Evolutionary conservation across 2,113 vertebrate species (phyloP).

Genomic region (Nematolebias whitei): DNA sequence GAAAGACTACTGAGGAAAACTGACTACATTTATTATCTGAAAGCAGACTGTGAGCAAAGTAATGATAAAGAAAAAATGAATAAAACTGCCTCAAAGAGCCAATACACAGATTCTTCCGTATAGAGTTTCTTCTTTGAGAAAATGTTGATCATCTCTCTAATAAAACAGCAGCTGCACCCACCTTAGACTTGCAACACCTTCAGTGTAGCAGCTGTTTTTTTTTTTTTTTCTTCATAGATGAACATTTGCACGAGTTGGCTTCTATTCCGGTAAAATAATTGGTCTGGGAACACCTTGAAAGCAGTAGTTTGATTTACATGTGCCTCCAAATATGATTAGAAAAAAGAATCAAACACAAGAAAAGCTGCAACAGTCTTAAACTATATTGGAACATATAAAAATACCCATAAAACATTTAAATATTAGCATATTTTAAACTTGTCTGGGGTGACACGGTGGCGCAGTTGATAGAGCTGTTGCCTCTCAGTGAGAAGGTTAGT

Average conservation of each 20-base stretch:
- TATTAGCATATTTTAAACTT: too few species aligned
- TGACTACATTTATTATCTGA: slow-evolving; percentile 36
- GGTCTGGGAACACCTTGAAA: background rate
- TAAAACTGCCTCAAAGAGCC: slow-evolving; percentile 18
- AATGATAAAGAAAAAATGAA: slow-evolving; percentile 32
- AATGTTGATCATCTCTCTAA: slow-evolving; percentile 17
- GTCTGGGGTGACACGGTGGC: too few species aligned
- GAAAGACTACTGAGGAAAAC: slow-evolving; percentile 35
- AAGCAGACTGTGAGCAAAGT: slow-evolving; percentile 30
- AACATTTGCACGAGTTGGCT: background rate
- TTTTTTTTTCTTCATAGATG: background rate
- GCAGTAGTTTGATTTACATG: background rate
- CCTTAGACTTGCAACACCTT: background rate
- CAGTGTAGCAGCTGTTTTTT: background rate
- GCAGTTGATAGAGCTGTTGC: too few species aligned
- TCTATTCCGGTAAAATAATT: slow-evolving; percentile 2
- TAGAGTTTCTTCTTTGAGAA: slow-evolving; percentile 8
- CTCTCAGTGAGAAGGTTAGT: too few species aligned
- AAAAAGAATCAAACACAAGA: too few species aligned
- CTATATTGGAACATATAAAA: too few species aligned
- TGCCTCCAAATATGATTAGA: background rate
- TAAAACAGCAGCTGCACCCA: slow-evolving; percentile 4
- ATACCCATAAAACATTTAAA: too few species aligned
- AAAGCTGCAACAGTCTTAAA: too few species aligned
- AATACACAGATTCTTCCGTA: background rate